phyloP scores from a whole-genome alignment of 1,140 invertebrate genomes.

The Caerostris extrusa region DNA sequence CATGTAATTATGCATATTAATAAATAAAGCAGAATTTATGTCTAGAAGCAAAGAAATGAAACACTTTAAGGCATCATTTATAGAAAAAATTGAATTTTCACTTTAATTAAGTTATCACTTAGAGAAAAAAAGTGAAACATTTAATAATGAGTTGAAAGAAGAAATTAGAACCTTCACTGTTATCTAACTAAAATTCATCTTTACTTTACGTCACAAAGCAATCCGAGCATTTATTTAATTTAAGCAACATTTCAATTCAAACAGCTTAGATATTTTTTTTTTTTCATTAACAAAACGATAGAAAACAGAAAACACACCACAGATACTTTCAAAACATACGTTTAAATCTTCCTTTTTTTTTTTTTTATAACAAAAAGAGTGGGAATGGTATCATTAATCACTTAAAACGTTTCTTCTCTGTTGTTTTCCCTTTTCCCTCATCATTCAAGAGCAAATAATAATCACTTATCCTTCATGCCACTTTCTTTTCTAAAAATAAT shows the following conservation, averaged over 20 bases:
- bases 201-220: neutral
- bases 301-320: neutral
- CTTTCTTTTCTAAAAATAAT: neutral
- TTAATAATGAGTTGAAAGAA: too few relatives aligned
- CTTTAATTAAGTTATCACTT: too few relatives aligned
- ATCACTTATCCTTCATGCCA: constrained; percentile 14
- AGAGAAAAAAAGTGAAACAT: too few relatives aligned
- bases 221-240: neutral
- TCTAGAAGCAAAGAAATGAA: too few relatives aligned
- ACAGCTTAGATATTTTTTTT: neutral
- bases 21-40: too few relatives aligned
- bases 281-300: neutral
- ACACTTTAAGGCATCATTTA: too few relatives aligned
- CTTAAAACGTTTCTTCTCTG: neutral
- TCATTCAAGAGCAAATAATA: constrained; percentile 7
- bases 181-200: neutral
- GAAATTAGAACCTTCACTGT: too few relatives aligned
- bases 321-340: neutral
- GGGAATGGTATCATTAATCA: constrained; percentile 11
- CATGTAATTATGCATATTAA: too few relatives aligned
- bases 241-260: neutral
- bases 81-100: too few relatives aligned
- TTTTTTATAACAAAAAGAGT: neutral
- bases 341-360: neutral
- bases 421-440: neutral